Conservation (phyloP, 1,140 invertebrate species). For the Helicorthomorpha holstii region DNA sequence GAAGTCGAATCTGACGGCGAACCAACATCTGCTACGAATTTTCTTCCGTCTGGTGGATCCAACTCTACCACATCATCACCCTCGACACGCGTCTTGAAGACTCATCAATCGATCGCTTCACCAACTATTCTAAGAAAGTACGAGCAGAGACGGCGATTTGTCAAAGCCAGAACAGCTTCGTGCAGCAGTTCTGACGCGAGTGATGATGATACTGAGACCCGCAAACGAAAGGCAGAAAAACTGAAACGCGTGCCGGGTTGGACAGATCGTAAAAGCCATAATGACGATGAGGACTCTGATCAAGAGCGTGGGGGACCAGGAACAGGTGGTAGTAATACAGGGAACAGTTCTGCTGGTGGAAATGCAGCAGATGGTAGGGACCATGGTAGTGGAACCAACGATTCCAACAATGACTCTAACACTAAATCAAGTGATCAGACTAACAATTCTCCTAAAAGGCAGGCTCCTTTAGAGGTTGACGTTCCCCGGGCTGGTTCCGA, state of each 20-base stretch:
- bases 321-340: background rate
- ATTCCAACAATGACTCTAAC: background rate
- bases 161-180: constrained; percentile 60
- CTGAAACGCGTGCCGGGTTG: constrained; percentile 28
- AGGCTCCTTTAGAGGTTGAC: too few species aligned
- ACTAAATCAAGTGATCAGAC: background rate
- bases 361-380: background rate
- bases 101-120: constrained; percentile 18
- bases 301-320: background rate
- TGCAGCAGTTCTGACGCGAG: constrained; percentile 79
- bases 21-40: constrained; percentile 8
- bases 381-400: background rate
- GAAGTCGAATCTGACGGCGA: constrained; percentile 34
- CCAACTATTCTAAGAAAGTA: constrained; percentile 31
- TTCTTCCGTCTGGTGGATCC: background rate
- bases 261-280: constrained; percentile 17
- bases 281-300: constrained; percentile 27
- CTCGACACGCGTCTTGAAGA: constrained; percentile 12
- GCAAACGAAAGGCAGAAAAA: constrained; percentile 59
- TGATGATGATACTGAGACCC: constrained; percentile 61
- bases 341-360: background rate
- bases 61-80: constrained; percentile 9
- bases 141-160: constrained; percentile 46
- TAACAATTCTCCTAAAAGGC: background rate
- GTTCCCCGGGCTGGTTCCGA: background rate